A percentile compares a stretch with the other conserved stretches of the same genome.
phyloP scores from a whole-genome alignment of 2,888 invertebrate species.

The Chaitophorus viminalis region DNA sequence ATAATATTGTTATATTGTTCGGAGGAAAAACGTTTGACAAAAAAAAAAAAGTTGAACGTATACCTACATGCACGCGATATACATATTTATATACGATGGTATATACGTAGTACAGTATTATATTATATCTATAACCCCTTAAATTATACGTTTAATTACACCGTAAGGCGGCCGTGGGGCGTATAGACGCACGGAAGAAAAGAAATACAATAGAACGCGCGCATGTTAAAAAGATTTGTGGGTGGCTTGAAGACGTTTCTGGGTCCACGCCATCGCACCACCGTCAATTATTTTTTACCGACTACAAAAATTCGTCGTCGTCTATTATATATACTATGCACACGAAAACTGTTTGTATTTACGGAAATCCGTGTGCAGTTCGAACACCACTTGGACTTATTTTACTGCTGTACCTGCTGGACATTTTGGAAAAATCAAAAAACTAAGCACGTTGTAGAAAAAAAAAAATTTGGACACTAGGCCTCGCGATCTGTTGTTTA shows the following conservation, averaged over 20 bases:
- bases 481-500: too few species aligned
- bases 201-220: neutral
- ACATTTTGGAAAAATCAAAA: neutral
- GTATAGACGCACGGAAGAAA: neutral
- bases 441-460: neutral
- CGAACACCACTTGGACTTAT: neutral
- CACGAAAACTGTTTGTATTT: neutral
- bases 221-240: conserved; percentile 6
- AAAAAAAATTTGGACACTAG: too few species aligned
- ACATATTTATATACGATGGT: neutral
- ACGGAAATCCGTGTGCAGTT: neutral
- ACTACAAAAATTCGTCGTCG: neutral
- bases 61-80: neutral
- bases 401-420: too few species aligned
- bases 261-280: neutral
- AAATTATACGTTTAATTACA: conserved; percentile 6
- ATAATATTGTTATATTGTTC: neutral
- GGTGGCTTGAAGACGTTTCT: conserved; percentile 18
- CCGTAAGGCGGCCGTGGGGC: neutral
- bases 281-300: neutral
- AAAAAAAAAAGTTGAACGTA: neutral
- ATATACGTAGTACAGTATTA: too few species aligned
- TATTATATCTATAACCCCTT: neutral
- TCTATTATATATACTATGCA: too few species aligned
- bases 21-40: neutral